A percentile compares a stretch with the other conserved stretches of the same genome.
Evolutionary conservation across 2,113 vertebrate genomes (phyloP).

Genomic region (Albula glossodonta): DNA sequence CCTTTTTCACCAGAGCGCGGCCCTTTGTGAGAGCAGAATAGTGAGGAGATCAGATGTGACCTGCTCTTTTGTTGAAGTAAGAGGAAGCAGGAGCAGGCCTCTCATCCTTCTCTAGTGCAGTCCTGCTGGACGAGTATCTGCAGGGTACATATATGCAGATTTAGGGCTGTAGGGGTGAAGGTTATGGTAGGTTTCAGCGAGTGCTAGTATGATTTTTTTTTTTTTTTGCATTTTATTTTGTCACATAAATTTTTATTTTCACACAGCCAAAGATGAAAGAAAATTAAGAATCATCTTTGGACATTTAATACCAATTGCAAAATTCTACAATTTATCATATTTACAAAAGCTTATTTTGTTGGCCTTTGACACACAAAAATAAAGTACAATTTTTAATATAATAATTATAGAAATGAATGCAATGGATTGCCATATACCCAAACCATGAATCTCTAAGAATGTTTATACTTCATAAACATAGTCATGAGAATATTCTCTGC

Average conservation of each 20-base stretch:
- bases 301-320: background rate
- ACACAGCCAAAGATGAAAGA: background rate
- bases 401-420: background rate
- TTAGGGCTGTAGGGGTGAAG: background rate
- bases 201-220: background rate
- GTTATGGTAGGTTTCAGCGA: background rate
- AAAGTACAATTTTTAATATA: background rate
- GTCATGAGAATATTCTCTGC: no score
- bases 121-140: background rate
- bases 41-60: constrained; percentile 13
- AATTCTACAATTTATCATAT: background rate
- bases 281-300: background rate
- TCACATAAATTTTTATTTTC: background rate
- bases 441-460: no score
- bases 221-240: background rate
- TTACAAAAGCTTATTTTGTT: background rate
- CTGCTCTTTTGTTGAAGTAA: constrained; percentile 21
- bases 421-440: background rate
- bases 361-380: background rate
- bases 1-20: constrained; percentile 44
- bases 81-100: background rate
- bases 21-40: constrained; percentile 34
- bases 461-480: no score
- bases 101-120: background rate
- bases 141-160: background rate